A percentile compares a stretch with the other conserved stretches of the same genome.
Conservation (phyloP, 2,888 invertebrate genomes). For the Petrolisthes manimaculis region DNA sequence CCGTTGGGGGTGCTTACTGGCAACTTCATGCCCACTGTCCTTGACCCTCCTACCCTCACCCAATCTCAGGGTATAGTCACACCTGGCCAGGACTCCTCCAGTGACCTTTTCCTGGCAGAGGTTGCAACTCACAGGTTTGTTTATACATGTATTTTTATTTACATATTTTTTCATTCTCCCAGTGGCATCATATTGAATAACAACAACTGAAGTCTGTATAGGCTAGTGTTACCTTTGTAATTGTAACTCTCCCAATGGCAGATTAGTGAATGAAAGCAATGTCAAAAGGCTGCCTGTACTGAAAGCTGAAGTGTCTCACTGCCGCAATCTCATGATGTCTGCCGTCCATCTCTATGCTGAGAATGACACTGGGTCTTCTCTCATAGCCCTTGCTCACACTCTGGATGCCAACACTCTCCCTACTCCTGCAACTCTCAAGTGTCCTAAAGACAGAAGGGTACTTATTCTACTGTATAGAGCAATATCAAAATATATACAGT, state of each 20-base stretch:
- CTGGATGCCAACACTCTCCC: slow-evolving; percentile 64
- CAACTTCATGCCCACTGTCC: slow-evolving; percentile 48
- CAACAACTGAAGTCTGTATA: neutral
- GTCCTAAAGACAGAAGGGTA: too few relatives aligned
- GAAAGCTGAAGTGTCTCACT: slow-evolving; percentile 50
- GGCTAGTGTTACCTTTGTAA: neutral
- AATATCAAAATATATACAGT: neutral
- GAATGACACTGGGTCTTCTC: slow-evolving; percentile 18
- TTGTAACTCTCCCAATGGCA: neutral
- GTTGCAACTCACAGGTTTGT: slow-evolving; percentile 53
- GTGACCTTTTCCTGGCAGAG: slow-evolving; percentile 61
- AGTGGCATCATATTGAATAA: neutral
- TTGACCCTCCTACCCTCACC: slow-evolving; percentile 39
- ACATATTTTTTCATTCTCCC: neutral
- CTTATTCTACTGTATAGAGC: too few relatives aligned
- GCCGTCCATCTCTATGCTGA: slow-evolving; percentile 46
- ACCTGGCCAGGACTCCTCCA: slow-evolving; percentile 22
- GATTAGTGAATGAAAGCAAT: slow-evolving; percentile 52
- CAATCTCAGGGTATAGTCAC: slow-evolving; percentile 49
- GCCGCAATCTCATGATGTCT: slow-evolving; percentile 39
- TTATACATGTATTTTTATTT: neutral
- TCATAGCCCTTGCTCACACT: slow-evolving; percentile 62
- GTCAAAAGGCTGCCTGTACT: slow-evolving; percentile 29
- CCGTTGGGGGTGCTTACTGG: slow-evolving; percentile 60
- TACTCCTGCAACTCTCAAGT: slow-evolving; percentile 56